Evolutionary conservation across 2,888 invertebrate genomes (phyloP), one percentile per base, ranked within the genome.

Genomic region (Piscicola geometra): DNA sequence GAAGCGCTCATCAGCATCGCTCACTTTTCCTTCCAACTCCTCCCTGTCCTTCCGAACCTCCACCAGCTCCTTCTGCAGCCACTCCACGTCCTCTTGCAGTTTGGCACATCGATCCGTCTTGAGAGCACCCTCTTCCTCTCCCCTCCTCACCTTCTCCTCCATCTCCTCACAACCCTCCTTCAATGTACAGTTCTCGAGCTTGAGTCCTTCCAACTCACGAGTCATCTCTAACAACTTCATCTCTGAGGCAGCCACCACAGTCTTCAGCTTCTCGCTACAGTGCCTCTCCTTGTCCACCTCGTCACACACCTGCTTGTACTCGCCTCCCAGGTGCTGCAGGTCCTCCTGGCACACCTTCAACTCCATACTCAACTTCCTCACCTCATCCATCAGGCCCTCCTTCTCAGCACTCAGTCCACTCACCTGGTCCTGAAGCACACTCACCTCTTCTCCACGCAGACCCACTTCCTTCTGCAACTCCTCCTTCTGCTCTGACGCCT

Each of bases 401-500:
- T 15, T 12, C 56, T 2, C 33, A 60, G n/a, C n/a, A 2, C 33
- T 35, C n/a, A 52, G 0, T 0, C 0, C 21, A 5, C 25, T 50
- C 0, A 30, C 33, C 25, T 73, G 33, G 21, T 35, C 35, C n/a
- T 64, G 32, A 12, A 73, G 1, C 25, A 25, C 32, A 3, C 28
- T 41, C 28, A 28, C 28, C 30, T 52, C 50, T 1, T 71, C 71
- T 15, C 32, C 21, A 25, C 52, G 15, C 52, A 30, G 50, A 18
- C 32, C 18, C 25, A 64, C 15, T 25, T 73, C 73, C 73, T 47
- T n/a, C 73, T n/a, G n/a, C 64, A 73, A 64, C 33, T 60, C 33
- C 15, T 15, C 30, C n/a, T 33, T 64, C 18, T 64, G 36, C n/a
- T 47, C n/a, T 1, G n/a, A 5, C 15, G 35, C 64, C 1, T 64